Evolutionary conservation across 2,113 vertebrate species (phyloP).

Genomic region (Pycnonotus jocosus): DNA sequence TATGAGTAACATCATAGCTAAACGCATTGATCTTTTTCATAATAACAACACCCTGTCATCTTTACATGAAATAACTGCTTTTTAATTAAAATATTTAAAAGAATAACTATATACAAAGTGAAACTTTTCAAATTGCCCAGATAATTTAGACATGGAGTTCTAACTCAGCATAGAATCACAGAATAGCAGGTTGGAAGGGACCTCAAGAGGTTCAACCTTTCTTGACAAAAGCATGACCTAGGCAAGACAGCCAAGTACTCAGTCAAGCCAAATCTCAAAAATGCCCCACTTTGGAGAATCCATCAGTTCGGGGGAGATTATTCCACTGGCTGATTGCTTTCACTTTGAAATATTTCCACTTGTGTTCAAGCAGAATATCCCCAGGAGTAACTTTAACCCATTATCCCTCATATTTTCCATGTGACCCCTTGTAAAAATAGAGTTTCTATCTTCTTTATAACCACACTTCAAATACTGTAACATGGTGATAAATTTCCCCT

Average conservation of each 20-base stretch:
- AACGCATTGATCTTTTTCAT: rapidly evolving
- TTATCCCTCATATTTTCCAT: not conserved
- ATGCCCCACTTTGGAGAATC: rapidly evolving
- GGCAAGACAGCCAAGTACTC: not conserved
- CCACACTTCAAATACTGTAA: not conserved
- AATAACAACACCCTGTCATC: not conserved
- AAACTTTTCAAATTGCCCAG: not conserved
- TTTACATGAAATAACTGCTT: not conserved
- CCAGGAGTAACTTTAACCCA: not conserved
- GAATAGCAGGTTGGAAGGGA: not conserved
- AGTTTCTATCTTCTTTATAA: not conserved
- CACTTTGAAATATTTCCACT: not conserved
- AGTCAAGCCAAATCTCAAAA: not conserved
- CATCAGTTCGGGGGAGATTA: not conserved
- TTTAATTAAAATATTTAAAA: not conserved
- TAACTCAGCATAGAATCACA: not conserved
- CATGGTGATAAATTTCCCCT: not conserved
- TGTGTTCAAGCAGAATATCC: not conserved
- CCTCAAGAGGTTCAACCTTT: not conserved
- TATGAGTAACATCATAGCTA: not conserved
- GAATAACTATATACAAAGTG: not conserved
- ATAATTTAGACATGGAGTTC: not conserved
- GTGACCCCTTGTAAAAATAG: not conserved
- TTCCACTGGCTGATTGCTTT: not conserved
- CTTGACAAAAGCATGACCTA: not conserved